phyloP scores from a whole-genome alignment of 2,113 vertebrate species.

The Festucalex cinctus region DNA sequence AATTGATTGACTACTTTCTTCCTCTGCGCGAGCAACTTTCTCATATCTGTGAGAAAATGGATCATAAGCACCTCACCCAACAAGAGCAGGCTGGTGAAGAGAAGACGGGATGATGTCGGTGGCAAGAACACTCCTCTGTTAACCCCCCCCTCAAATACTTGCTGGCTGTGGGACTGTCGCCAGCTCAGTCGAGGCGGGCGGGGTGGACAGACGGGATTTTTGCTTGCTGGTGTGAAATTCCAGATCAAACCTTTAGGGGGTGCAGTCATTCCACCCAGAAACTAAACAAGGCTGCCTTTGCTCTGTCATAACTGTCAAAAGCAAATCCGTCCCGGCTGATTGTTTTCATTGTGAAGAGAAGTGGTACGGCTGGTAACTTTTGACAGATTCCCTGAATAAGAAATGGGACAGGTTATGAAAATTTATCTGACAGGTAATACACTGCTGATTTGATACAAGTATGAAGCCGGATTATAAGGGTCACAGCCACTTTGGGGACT shows the following conservation, averaged over 20 bases:
- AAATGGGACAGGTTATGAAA: constrained; percentile 68
- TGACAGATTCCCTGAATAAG: constrained; percentile 69
- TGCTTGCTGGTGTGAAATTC: constrained; percentile 42
- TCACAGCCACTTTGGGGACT: constrained; percentile 50
- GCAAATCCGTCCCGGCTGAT: constrained; percentile 64
- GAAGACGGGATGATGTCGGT: constrained; percentile 59
- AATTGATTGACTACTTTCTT: constrained; percentile 68
- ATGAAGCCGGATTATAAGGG: constrained; percentile 54
- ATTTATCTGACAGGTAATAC: constrained; percentile 71
- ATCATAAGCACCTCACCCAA: constrained; percentile 69
- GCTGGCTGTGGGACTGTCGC: constrained; percentile 28
- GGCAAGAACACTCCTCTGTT: constrained; percentile 57
- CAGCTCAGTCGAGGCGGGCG: constrained; percentile 23
- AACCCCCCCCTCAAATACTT: constrained; percentile 15
- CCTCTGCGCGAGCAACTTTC: constrained; percentile 62
- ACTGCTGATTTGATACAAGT: constrained; percentile 66
- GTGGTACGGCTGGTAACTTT: constrained; percentile 58
- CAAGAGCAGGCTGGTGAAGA: constrained; percentile 45
- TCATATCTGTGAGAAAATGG: constrained; percentile 68
- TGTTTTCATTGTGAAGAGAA: constrained; percentile 66
- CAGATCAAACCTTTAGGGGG: constrained; percentile 80
- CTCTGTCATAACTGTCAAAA: constrained; percentile 67
- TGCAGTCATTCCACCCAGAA: constrained; percentile 85
- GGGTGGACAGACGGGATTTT: constrained; percentile 23
- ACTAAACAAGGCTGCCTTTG: constrained; percentile 31